Conservation (phyloP, 2,797 vertebrate species). For the Novumbra hubbsi region DNA sequence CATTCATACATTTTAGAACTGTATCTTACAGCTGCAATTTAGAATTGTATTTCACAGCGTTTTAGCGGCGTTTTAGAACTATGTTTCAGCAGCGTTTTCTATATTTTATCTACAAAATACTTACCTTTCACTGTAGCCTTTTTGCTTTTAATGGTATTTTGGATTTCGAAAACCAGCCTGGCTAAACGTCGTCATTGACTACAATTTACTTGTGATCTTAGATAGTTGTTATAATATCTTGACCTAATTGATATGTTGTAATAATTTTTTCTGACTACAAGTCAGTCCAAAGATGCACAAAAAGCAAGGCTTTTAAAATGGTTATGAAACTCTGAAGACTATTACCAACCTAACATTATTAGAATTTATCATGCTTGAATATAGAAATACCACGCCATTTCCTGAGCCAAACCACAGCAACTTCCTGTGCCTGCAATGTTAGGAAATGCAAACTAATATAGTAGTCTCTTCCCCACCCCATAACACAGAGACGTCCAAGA, state of each 20-base stretch:
- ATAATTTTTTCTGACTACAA: background rate
- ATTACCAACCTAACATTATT: too few species aligned
- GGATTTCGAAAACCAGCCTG: background rate
- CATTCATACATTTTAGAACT: too few species aligned
- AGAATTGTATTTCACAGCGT: too few species aligned
- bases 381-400: background rate
- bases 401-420: background rate
- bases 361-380: background rate
- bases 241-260: background rate
- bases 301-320: background rate
- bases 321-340: too few species aligned
- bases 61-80: too few species aligned
- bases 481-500: conserved; percentile 85
- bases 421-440: background rate
- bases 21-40: too few species aligned
- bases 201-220: background rate
- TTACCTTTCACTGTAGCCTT: too few species aligned
- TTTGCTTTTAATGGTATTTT: background rate
- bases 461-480: background rate
- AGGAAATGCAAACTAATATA: background rate
- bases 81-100: too few species aligned
- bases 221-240: background rate
- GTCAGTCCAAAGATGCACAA: background rate
- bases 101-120: too few species aligned
- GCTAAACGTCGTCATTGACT: background rate